Evolutionary conservation across 1,140 invertebrate species (phyloP).

Genomic region (Ridgeia piscesae): DNA sequence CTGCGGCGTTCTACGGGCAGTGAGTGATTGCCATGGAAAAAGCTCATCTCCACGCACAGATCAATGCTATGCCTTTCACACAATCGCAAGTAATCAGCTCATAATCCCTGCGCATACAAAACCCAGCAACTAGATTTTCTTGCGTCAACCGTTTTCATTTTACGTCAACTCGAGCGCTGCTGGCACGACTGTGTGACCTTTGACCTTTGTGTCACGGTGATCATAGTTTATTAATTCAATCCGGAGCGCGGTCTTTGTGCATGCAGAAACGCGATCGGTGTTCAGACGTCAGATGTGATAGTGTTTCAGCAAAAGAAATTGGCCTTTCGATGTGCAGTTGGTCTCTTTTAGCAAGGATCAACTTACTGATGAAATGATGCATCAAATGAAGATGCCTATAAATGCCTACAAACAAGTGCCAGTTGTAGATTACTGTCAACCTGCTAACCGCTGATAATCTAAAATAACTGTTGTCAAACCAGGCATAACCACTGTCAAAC

Average conservation of each 20-base stretch:
- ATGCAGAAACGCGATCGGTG: neutral
- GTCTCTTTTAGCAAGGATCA: neutral
- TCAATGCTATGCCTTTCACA: neutral
- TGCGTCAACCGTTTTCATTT: neutral
- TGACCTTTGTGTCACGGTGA: neutral
- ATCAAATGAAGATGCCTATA: neutral
- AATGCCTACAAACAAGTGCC: neutral
- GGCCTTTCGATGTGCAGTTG: neutral
- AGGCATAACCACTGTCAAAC: neutral
- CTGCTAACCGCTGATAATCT: neutral
- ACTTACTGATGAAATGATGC: neutral
- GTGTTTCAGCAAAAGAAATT: neutral
- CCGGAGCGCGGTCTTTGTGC: neutral
- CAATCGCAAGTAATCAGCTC: neutral
- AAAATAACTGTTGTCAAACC: neutral
- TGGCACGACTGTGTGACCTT: neutral
- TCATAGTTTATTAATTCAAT: constrained; percentile 7
- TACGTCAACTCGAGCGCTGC: neutral
- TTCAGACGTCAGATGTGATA: neutral
- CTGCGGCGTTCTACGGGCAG: neutral
- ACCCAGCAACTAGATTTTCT: neutral
- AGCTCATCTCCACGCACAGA: neutral
- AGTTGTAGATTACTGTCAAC: neutral
- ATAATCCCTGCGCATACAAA: constrained; percentile 1
- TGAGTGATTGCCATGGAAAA: constrained; percentile 1